Percentiles rank a stretch among this genome's conserved stretches.
phyloP scores from a whole-genome alignment of 2,797 vertebrate genomes.

The Salarias fasciatus region DNA sequence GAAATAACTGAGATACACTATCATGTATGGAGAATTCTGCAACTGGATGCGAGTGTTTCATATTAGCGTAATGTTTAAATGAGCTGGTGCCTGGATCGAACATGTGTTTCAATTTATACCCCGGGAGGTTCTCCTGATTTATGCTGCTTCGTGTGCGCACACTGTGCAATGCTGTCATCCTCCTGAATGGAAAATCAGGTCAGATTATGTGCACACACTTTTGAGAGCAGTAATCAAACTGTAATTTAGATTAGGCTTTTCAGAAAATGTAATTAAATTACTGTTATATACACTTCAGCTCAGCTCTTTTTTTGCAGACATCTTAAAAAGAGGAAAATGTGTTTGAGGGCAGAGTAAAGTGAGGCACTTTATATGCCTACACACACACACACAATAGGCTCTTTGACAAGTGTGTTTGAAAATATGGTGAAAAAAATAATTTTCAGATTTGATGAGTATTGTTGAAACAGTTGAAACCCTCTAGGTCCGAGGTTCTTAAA shows the following conservation, averaged over 20 bases:
- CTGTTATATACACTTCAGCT: constrained; percentile 12
- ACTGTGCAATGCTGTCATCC: constrained; percentile 33
- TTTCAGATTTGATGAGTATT: too few species aligned
- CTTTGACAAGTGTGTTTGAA: too few species aligned
- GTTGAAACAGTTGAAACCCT: too few species aligned
- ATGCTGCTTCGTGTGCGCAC: constrained; percentile 26
- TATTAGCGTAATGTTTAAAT: constrained; percentile 53
- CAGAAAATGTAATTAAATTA: constrained; percentile 43
- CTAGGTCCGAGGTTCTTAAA: too few species aligned
- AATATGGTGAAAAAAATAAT: too few species aligned
- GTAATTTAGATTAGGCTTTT: constrained; percentile 50
- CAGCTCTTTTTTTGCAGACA: not conserved
- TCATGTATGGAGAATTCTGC: constrained; percentile 25
- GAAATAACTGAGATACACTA: constrained; percentile 46
- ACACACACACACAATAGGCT: too few species aligned
- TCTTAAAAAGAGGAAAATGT: constrained; percentile 16
- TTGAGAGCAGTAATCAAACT: constrained; percentile 26
- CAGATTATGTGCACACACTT: constrained; percentile 27
- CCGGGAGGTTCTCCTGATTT: constrained; percentile 58
- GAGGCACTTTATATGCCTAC: too few species aligned
- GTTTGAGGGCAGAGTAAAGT: constrained; percentile 5
- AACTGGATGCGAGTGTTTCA: constrained; percentile 53
- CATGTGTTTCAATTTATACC: constrained; percentile 66
- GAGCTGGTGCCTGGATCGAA: constrained; percentile 38
- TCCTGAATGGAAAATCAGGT: constrained; percentile 36